Conservation (phyloP, 2,113 vertebrate species). For the Callorhinus ursinus region DNA sequence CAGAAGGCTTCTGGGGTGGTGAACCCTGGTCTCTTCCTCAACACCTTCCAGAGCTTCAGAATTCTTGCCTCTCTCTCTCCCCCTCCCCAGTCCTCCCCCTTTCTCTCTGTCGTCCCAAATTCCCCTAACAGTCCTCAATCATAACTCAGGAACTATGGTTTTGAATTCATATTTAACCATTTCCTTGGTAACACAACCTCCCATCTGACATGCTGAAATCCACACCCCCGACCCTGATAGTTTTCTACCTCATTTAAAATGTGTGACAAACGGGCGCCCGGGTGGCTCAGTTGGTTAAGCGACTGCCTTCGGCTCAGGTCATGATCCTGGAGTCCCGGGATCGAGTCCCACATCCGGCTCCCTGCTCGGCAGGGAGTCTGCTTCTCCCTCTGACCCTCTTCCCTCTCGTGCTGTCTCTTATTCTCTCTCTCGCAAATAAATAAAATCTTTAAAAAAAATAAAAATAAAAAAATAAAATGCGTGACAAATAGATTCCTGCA, state of each 20-base stretch:
- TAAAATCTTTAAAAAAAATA: no score
- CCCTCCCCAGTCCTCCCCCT: neutral
- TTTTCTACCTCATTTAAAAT: constrained; percentile 9
- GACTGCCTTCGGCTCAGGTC: no score
- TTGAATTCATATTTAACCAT: constrained; percentile 12
- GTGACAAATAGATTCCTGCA: neutral
- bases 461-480: neutral
- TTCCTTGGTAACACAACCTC: neutral
- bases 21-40: neutral
- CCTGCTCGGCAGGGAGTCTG: no score
- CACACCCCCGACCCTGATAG: neutral
- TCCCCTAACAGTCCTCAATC: neutral
- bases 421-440: no score
- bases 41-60: neutral
- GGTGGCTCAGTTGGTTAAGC: no score
- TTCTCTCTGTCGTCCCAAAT: neutral
- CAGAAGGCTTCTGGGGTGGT: neutral
- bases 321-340: no score
- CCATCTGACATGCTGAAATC: neutral
- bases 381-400: no score
- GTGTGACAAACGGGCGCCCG: neutral
- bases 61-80: neutral
- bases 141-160: constrained; percentile 47
- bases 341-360: no score
- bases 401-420: no score